These are phyloP conservation scores for Xanthorhoe designata DNA, from an alignment of 2,888 invertebrate species.

Conservation along the genomic window DNA sequence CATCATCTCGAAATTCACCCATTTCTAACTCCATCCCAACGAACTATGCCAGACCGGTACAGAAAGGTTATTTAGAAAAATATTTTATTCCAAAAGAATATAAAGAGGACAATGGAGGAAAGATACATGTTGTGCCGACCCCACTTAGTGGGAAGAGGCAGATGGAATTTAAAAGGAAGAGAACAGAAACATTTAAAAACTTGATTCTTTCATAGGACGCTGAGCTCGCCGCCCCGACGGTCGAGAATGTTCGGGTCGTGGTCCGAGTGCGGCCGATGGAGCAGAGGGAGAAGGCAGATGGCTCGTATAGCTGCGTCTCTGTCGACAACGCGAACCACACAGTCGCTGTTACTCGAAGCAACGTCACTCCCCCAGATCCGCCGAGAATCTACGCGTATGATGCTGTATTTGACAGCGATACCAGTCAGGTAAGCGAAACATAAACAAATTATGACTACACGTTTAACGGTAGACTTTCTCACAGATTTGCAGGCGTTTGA, in stretches of 20 bases:
- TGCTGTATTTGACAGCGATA: slow-evolving; percentile 94
- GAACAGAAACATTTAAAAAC: background rate
- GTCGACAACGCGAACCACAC: slow-evolving; percentile 92
- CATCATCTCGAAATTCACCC: no score
- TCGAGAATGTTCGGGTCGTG: slow-evolving; percentile 98
- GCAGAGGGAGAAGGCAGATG: slow-evolving; percentile 91
- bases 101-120: no score
- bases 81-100: no score
- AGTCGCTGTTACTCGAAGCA: slow-evolving; percentile 91
- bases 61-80: no score
- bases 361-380: slow-evolving; percentile 89
- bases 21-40: no score
- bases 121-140: no score
- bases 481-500: background rate
- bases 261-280: slow-evolving; percentile 97
- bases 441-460: background rate
- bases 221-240: slow-evolving; percentile 84
- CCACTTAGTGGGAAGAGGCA: no score
- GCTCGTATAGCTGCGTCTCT: slow-evolving; percentile 89
- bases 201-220: slow-evolving; percentile 71
- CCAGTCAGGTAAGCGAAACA: slow-evolving; percentile 13
- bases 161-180: no score
- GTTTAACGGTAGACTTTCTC: background rate
- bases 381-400: slow-evolving; percentile 98
- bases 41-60: no score